phyloP scores from a whole-genome alignment of 2,888 invertebrate genomes.

The Acleris literana region DNA sequence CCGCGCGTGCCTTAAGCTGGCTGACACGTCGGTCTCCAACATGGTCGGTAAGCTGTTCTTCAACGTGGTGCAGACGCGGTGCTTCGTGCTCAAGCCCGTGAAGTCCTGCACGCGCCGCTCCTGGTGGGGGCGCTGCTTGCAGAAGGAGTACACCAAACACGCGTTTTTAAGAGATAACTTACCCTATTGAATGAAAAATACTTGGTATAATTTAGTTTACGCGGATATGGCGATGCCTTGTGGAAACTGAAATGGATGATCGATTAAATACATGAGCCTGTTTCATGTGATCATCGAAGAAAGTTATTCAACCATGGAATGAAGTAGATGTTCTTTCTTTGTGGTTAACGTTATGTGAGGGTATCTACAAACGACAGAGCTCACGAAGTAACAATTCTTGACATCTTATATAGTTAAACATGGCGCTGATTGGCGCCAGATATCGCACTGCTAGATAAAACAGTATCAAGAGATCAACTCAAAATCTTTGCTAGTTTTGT shows the following conservation, averaged over 20 bases:
- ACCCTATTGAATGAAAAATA: constrained; percentile 78
- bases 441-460: too few species aligned
- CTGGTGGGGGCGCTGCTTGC: constrained; percentile 92
- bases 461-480: too few species aligned
- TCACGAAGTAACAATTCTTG: too few species aligned
- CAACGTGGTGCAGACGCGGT: constrained; percentile 97
- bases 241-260: too few species aligned
- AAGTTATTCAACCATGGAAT: too few species aligned
- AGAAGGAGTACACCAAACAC: constrained; percentile 86
- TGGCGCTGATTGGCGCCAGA: background rate
- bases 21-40: constrained; percentile 93
- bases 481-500: too few species aligned
- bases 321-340: too few species aligned
- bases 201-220: background rate
- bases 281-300: too few species aligned
- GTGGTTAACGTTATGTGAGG: too few species aligned
- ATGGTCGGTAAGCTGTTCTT: constrained; percentile 97
- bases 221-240: background rate
- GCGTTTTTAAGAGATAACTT: constrained; percentile 90
- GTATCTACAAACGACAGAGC: too few species aligned
- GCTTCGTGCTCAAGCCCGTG: constrained; percentile 92
- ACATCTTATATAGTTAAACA: background rate
- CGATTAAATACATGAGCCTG: too few species aligned
- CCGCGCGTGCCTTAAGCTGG: constrained; percentile 94
- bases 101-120: constrained; percentile 89